These are phyloP conservation scores for Brachionus asplanchnoidis DNA, from an alignment of 1,140 invertebrate genomes.

Conservation along the genomic window DNA sequence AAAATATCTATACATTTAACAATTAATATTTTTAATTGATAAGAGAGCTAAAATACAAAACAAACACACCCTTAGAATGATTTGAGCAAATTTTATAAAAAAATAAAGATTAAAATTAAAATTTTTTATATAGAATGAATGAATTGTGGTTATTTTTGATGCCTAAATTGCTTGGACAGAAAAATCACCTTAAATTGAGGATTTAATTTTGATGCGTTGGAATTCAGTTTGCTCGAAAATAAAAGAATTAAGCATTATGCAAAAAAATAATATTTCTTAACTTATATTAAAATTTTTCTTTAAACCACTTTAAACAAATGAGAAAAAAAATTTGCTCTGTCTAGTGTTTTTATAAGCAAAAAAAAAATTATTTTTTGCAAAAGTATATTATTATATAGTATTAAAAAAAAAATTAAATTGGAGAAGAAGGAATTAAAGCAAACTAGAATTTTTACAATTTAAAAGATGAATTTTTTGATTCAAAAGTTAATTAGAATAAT, in stretches of 20 bases:
- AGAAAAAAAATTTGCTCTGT: background rate
- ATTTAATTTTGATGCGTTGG: background rate
- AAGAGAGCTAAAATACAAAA: background rate
- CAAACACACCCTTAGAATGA: background rate
- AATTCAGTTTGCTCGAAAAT: background rate
- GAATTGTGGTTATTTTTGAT: background rate
- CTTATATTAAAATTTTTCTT: background rate
- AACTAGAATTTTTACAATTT: too few species aligned
- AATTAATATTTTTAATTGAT: background rate
- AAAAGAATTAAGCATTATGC: background rate
- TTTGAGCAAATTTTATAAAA: background rate
- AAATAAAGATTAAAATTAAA: too few species aligned
- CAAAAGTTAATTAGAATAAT: too few species aligned
- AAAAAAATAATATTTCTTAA: background rate
- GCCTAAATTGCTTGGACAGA: background rate
- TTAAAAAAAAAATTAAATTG: background rate
- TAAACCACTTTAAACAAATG: background rate
- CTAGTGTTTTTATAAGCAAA: background rate
- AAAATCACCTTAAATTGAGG: background rate
- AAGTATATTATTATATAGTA: too few species aligned
- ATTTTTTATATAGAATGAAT: too few species aligned
- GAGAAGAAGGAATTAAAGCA: too few species aligned
- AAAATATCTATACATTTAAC: background rate
- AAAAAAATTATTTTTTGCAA: background rate
- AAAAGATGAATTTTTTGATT: too few species aligned